These are phyloP conservation scores for Phaonia tiefii DNA, from an alignment of 2,888 invertebrate genomes.

Conservation along the genomic window DNA sequence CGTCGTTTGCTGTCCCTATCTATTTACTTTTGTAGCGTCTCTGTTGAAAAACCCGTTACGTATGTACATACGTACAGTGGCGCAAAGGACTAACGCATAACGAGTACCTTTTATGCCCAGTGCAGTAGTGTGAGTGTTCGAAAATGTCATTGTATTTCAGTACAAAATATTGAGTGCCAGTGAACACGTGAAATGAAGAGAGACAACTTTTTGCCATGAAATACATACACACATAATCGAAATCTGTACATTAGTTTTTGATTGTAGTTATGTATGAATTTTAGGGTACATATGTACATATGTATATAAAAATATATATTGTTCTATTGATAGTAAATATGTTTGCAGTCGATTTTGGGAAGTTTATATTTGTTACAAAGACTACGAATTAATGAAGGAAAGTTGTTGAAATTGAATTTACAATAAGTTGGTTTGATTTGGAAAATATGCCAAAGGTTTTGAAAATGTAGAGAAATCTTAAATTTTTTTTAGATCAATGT, in stretches of 20 bases:
- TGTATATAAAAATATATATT: not conserved
- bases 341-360: slow-evolving; percentile 35
- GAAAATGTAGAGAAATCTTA: slow-evolving; percentile 24
- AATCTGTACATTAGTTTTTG: not conserved
- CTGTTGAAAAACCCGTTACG: too few species aligned
- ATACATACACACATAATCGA: too few species aligned
- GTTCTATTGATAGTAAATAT: not conserved
- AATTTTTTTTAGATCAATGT: not conserved
- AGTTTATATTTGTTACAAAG: not conserved
- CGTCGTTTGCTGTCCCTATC: too few species aligned
- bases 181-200: too few species aligned
- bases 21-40: too few species aligned
- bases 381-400: slow-evolving; percentile 22
- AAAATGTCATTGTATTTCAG: too few species aligned
- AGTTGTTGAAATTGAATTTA: slow-evolving; percentile 59
- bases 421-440: slow-evolving; percentile 28
- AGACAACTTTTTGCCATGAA: too few species aligned
- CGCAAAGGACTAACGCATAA: too few species aligned
- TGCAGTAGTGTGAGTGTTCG: too few species aligned
- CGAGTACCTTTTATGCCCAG: too few species aligned
- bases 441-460: slow-evolving; percentile 25
- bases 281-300: not conserved
- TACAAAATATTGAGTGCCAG: too few species aligned
- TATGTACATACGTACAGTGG: too few species aligned
- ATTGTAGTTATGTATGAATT: not conserved